Conservation (phyloP, 2,888 invertebrate species). For the Sthenelais limicola region DNA sequence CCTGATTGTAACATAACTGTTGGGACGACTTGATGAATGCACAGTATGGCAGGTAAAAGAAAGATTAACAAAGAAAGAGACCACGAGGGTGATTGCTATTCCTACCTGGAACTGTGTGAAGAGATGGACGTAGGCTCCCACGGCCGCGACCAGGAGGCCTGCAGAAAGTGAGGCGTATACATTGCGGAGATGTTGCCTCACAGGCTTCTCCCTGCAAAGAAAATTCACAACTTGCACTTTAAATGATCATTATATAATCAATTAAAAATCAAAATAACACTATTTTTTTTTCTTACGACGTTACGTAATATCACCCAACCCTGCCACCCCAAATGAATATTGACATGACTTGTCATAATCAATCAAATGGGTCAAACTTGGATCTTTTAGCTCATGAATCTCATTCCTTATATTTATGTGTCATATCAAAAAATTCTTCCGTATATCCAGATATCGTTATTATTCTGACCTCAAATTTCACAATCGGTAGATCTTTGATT, state of each 20-base stretch:
- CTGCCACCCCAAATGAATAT: too few species aligned
- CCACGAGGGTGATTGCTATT: constrained; percentile 34
- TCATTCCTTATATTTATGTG: not conserved
- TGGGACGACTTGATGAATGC: too few species aligned
- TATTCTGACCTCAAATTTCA: too few species aligned
- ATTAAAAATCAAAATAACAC: not conserved
- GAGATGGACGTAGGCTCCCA: constrained; percentile 88
- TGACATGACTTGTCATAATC: not conserved
- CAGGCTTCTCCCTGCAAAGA: constrained; percentile 84
- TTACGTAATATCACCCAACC: too few species aligned
- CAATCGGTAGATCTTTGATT: too few species aligned
- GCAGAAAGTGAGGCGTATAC: constrained; percentile 93
- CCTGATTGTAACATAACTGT: too few species aligned
- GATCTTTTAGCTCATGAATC: not conserved
- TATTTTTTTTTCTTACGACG: not conserved
- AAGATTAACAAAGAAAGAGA: too few species aligned
- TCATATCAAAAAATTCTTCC: not conserved
- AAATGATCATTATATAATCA: not conserved
- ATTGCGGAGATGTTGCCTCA: constrained; percentile 93
- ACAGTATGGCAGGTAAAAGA: too few species aligned
- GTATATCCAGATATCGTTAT: too few species aligned
- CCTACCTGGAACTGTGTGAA: constrained; percentile 79
- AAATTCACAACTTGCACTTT: not conserved
- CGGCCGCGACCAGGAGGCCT: constrained; percentile 84
- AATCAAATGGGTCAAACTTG: not conserved